A percentile compares a stretch with the other conserved stretches of the same genome.
These are phyloP conservation scores for Plestiodon gilberti DNA, from an alignment of 2,113 vertebrate species.

Conservation along the genomic window DNA sequence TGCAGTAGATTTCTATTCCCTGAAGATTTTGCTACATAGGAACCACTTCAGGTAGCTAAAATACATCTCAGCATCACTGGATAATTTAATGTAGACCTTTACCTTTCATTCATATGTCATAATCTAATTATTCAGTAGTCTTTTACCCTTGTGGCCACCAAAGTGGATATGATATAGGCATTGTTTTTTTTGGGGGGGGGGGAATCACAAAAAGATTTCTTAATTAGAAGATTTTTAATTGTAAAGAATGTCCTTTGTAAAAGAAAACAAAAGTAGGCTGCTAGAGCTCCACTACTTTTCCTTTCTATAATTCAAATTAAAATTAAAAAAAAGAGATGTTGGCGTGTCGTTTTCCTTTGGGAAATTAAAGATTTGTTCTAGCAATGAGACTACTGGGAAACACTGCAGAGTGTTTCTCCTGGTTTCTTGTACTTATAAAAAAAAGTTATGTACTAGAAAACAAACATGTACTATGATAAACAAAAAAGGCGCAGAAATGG, in stretches of 20 bases:
- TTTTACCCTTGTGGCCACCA: constrained; percentile 33
- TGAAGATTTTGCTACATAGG: constrained; percentile 24
- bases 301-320: constrained; percentile 59
- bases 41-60: constrained; percentile 46
- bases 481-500: constrained; percentile 25
- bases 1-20: constrained; percentile 17
- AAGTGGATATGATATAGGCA: constrained; percentile 38
- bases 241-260: constrained; percentile 47
- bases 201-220: constrained; percentile 38
- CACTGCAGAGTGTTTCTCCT: constrained; percentile 10
- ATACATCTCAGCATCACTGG: constrained; percentile 19
- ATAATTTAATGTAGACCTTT: constrained; percentile 24
- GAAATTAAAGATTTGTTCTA: constrained; percentile 59
- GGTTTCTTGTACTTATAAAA: constrained; percentile 16
- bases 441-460: constrained; percentile 32
- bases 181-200: background rate
- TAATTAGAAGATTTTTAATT: constrained; percentile 51
- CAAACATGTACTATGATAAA: constrained; percentile 23
- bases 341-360: constrained; percentile 40
- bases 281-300: constrained; percentile 39
- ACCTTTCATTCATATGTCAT: constrained; percentile 33
- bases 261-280: constrained; percentile 22
- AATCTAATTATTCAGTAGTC: constrained; percentile 47
- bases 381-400: constrained; percentile 38
- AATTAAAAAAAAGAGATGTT: constrained; percentile 28